Evolutionary conservation across 2,888 invertebrate genomes (phyloP).

Genomic region (Brachyopa scutellaris): DNA sequence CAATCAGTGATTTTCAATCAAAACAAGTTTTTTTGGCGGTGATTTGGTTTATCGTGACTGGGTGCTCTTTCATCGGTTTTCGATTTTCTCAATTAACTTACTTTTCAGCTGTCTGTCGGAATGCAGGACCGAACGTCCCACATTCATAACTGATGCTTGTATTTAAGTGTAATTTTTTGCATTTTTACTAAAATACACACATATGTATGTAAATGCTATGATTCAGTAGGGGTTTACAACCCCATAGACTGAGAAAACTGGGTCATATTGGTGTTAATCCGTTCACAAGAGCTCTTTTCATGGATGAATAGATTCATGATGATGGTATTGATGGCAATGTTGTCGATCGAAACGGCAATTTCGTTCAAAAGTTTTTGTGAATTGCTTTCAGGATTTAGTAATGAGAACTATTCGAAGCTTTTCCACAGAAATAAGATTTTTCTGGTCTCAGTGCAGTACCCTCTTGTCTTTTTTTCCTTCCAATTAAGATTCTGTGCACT

Average conservation of each 20-base stretch:
- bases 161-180: too few species aligned
- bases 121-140: neutral
- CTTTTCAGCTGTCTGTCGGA: neutral
- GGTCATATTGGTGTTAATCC: constrained; percentile 67
- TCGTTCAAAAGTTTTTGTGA: constrained; percentile 51
- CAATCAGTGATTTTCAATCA: constrained; percentile 22
- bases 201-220: too few species aligned
- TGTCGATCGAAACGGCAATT: constrained; percentile 37
- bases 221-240: constrained; percentile 29
- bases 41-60: constrained; percentile 15
- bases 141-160: constrained; percentile 4
- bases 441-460: too few species aligned
- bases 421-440: too few species aligned
- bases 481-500: too few species aligned
- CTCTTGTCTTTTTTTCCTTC: too few species aligned
- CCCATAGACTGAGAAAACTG: constrained; percentile 34
- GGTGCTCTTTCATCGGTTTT: constrained; percentile 1
- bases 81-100: constrained; percentile 52
- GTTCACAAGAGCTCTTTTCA: constrained; percentile 52
- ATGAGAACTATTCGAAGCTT: constrained; percentile 41
- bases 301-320: constrained; percentile 48
- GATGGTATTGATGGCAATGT: constrained; percentile 19
- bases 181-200: too few species aligned
- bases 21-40: constrained; percentile 26
- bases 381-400: constrained; percentile 53